Evolutionary conservation across 2,113 vertebrate genomes (phyloP).

Genomic region (Cathartes aura): DNA sequence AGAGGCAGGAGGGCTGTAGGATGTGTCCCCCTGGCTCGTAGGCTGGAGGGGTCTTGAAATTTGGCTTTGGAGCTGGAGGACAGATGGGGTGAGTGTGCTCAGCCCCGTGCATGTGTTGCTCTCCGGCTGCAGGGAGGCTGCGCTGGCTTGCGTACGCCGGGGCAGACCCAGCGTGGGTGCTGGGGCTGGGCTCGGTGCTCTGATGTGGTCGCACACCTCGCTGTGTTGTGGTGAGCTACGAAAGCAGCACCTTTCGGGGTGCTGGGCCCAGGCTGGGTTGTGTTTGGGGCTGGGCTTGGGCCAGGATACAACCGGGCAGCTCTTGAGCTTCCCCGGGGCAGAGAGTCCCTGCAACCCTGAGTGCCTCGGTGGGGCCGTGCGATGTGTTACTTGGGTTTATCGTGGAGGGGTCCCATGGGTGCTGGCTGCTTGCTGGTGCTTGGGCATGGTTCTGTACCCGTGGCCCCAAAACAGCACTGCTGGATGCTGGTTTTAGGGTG

Average conservation of each 20-base stretch:
- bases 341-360: neutral
- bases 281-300: neutral
- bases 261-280: neutral
- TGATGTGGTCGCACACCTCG: neutral
- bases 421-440: neutral
- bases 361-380: rapidly evolving
- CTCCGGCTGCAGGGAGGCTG: neutral
- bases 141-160: rapidly evolving
- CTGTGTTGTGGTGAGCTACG: neutral
- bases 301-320: rapidly evolving
- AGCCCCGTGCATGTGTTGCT: rapidly evolving
- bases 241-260: neutral
- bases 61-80: neutral
- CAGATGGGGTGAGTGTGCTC: rapidly evolving
- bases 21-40: neutral
- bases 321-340: neutral
- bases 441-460: neutral
- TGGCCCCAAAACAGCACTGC: neutral
- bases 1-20: neutral
- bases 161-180: neutral
- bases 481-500: neutral
- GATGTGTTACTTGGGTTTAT: rapidly evolving
- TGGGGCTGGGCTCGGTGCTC: neutral
- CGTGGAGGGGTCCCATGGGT: rapidly evolving
- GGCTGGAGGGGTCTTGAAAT: neutral